These are phyloP conservation scores for Bellardia pandia DNA, from an alignment of 2,888 invertebrate genomes.

Conservation along the genomic window DNA sequence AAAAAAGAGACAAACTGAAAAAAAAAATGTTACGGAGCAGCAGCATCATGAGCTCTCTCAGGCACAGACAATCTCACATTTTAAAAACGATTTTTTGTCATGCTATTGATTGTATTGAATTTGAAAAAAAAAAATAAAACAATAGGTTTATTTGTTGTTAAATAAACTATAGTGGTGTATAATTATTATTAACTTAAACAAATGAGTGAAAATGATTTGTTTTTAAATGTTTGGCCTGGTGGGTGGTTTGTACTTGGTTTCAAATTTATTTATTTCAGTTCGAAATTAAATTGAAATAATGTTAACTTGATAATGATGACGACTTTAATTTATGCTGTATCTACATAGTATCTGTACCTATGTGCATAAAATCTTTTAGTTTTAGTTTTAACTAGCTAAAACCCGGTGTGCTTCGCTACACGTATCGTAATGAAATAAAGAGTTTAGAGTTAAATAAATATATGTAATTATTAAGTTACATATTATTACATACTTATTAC, in stretches of 20 bases:
- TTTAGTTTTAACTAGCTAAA: too few relatives aligned
- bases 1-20: not conserved
- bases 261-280: slow-evolving; percentile 17
- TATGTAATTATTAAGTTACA: too few relatives aligned
- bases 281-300: not conserved
- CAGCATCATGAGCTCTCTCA: slow-evolving; percentile 19
- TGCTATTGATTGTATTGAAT: slow-evolving; percentile 8
- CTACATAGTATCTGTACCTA: too few relatives aligned
- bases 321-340: slow-evolving; percentile 5
- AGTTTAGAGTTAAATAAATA: too few relatives aligned
- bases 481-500: too few relatives aligned
- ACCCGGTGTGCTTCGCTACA: too few relatives aligned
- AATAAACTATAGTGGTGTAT: not conserved
- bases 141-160: slow-evolving; percentile 14
- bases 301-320: slow-evolving; percentile 7
- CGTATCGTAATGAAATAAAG: too few relatives aligned
- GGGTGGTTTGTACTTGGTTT: slow-evolving; percentile 49
- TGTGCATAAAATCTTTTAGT: not conserved
- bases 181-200: not conserved
- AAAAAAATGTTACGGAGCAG: slow-evolving; percentile 21
- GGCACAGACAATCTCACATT: not conserved
- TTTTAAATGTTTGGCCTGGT: slow-evolving; percentile 7
- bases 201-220: not conserved
- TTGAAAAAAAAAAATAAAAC: not conserved
- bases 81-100: not conserved